Percentiles rank a stretch among this genome's conserved stretches.
phyloP scores from a whole-genome alignment of 2,888 invertebrate genomes.

The Ditylenchus weischeri region DNA sequence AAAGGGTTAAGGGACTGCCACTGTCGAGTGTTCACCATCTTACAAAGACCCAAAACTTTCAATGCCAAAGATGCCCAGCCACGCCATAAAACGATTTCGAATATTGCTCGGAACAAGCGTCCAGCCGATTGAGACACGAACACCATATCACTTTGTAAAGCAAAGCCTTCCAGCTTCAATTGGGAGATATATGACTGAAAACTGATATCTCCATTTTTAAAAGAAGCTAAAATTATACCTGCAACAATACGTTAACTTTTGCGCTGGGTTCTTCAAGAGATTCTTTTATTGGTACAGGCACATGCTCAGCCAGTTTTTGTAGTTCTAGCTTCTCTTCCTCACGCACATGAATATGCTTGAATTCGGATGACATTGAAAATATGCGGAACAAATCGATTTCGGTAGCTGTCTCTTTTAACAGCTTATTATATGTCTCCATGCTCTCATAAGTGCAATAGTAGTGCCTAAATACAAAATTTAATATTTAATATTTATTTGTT shows the following conservation, averaged over 20 bases:
- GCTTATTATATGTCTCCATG: conserved; percentile 91
- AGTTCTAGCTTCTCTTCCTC: conserved; percentile 91
- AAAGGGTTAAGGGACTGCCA: conserved; percentile 99
- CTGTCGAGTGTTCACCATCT: conserved; percentile 89
- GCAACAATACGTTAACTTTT: conserved; percentile 66
- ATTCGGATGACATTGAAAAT: conserved; percentile 96
- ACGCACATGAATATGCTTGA: conserved; percentile 66
- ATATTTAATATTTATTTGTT: no score
- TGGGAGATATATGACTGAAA: conserved; percentile 94
- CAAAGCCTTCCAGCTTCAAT: conserved; percentile 94
- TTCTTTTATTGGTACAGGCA: conserved; percentile 98
- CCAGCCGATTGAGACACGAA: conserved; percentile 96
- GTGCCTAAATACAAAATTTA: conserved; percentile 63
- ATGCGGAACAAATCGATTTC: conserved; percentile 94
- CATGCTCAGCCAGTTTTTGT: conserved; percentile 87
- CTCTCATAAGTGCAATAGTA: conserved; percentile 96
- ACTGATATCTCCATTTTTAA: background rate
- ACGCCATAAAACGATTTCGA: conserved; percentile 84
- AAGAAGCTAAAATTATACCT: conserved; percentile 28
- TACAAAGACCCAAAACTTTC: conserved; percentile 88
- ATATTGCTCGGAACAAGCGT: conserved; percentile 88
- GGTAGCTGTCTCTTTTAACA: conserved; percentile 88
- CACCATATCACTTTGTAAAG: conserved; percentile 98
- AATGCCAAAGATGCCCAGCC: conserved; percentile 95
- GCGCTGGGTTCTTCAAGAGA: conserved; percentile 95